A percentile compares a stretch with the other conserved stretches of the same genome.
These are phyloP conservation scores for Apostichopus californicus DNA, from an alignment of 35 echinoderm and acorn worm species.

Conservation along the genomic window DNA sequence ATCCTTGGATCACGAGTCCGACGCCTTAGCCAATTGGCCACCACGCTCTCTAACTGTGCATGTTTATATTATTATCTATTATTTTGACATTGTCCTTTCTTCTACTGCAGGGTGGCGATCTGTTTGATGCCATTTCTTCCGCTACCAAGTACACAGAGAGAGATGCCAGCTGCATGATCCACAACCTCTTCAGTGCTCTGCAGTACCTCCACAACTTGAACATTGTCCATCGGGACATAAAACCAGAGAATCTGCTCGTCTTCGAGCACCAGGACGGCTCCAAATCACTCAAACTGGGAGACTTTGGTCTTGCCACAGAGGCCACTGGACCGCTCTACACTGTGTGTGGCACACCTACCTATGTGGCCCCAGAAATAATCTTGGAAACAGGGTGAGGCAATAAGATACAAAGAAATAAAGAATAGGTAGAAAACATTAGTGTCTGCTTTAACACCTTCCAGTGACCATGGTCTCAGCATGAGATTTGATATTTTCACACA, in stretches of 20 bases:
- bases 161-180: conserved; percentile 96
- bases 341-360: conserved; percentile 98
- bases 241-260: conserved; percentile 95
- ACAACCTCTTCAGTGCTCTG: conserved; percentile 94
- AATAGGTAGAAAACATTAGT: background rate
- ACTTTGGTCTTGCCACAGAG: conserved; percentile 93
- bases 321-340: conserved; percentile 82
- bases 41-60: too few species aligned
- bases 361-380: conserved; percentile 97
- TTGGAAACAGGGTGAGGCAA: conserved; percentile 87
- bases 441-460: too few species aligned
- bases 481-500: too few species aligned
- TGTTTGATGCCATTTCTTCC: conserved; percentile 93
- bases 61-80: background rate
- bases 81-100: too few species aligned
- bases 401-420: background rate
- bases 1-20: too few species aligned
- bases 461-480: too few species aligned
- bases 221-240: conserved; percentile 98
- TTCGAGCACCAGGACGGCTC: conserved; percentile 93
- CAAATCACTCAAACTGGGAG: conserved; percentile 97
- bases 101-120: conserved; percentile 84
- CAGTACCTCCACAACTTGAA: conserved; percentile 91
- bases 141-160: conserved; percentile 98
- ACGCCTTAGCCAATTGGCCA: too few species aligned